Evolutionary conservation across 2,797 vertebrate genomes (phyloP).

Genomic region (Lophotriccus pileatus): DNA sequence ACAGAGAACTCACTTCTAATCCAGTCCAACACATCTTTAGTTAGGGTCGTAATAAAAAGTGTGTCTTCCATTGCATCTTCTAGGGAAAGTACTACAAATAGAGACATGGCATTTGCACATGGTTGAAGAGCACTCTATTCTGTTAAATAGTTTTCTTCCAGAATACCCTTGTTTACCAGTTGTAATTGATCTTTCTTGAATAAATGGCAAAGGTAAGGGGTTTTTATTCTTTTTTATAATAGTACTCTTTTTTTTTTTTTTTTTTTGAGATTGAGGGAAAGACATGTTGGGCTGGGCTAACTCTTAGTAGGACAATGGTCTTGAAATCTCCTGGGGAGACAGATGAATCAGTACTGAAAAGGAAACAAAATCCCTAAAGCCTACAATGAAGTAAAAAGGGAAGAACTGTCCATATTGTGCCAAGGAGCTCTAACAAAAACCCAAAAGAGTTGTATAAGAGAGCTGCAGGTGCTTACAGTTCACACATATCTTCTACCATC

Average conservation of each 20-base stretch:
- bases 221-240: background rate
- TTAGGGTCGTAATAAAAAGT: background rate
- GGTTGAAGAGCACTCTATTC: background rate
- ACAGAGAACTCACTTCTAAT: background rate
- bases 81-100: background rate
- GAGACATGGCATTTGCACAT: background rate
- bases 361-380: background rate
- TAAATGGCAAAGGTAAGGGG: background rate
- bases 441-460: background rate
- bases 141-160: background rate
- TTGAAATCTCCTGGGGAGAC: background rate
- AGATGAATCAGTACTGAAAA: background rate
- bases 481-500: background rate
- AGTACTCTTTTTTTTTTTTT: background rate
- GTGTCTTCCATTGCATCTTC: background rate
- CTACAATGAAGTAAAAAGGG: background rate
- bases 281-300: background rate
- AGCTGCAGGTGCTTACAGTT: background rate
- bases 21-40: background rate
- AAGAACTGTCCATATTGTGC: background rate
- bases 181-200: background rate
- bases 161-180: slow-evolving; percentile 5
- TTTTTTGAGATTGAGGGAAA: background rate
- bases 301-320: background rate
- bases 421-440: background rate